These are phyloP conservation scores for Microtus ochrogaster DNA, from an alignment of 2,113 vertebrate species.

Conservation along the genomic window DNA sequence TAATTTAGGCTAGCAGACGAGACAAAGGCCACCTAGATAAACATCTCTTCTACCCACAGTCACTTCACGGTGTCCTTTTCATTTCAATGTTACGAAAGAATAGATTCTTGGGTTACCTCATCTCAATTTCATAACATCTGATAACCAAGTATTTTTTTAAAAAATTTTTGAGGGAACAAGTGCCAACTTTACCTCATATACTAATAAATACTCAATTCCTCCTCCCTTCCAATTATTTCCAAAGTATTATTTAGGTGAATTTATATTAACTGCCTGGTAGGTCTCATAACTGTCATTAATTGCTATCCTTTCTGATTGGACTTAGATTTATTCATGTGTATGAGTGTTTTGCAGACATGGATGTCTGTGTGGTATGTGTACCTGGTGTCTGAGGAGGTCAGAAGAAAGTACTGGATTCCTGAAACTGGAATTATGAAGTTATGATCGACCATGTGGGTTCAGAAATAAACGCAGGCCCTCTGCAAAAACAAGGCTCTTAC, in stretches of 20 bases:
- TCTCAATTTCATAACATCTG: constrained; percentile 43
- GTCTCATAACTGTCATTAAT: constrained; percentile 23
- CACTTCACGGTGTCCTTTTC: constrained; percentile 15
- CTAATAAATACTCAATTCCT: constrained; percentile 44
- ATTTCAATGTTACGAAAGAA: constrained; percentile 48
- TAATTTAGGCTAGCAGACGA: constrained; percentile 22
- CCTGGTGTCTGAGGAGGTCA: neutral
- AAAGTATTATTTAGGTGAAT: constrained; percentile 42
- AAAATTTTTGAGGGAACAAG: constrained; percentile 21
- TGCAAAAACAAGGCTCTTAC: neutral
- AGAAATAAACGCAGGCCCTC: neutral
- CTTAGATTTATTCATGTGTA: neutral
- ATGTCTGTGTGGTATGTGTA: neutral
- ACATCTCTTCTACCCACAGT: constrained; percentile 35
- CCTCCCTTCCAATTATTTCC: constrained; percentile 4
- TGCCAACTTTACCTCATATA: neutral
- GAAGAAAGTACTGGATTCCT: neutral
- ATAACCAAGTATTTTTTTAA: constrained; percentile 47
- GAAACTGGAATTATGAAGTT: neutral
- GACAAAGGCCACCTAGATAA: constrained; percentile 8
- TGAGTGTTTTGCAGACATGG: neutral
- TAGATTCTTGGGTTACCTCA: constrained; percentile 29
- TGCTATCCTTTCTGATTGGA: constrained; percentile 37
- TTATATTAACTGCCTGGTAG: neutral
- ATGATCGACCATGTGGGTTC: neutral